Base-by-base conservation (phyloP, 1,140 invertebrate species). In the Camponotus floridanus region DNA sequence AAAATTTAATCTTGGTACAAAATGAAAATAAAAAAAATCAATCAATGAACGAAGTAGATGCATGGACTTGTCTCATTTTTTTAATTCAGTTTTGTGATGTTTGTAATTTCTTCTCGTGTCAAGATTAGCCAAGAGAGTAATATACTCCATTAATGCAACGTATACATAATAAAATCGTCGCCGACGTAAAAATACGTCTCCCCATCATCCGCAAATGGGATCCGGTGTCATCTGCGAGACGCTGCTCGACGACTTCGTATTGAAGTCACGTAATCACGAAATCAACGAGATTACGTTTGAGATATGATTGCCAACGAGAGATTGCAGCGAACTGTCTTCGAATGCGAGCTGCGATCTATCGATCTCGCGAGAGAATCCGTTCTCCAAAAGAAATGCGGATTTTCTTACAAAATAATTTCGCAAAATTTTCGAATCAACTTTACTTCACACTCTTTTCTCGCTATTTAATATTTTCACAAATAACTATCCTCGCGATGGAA, bases 201-300 rank as follows among this genome's bases (percentile, higher is more conserved):
- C 15, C 31, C 42, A 33, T 15, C 18, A n/a, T 61, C 42, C 42
- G 18, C 33, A 8, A 2, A 45, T 9, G 26, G n/a, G n/a, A 79
- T 55, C 26, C 76, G 62, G 31, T 80, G 76, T 78, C 76, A 78
- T 78, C 76, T 78, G 76, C 64, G 45, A 80, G 76, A 68, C n/a
- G 62, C 62, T 55, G 62, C 48, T 33, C 18, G 33, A 18, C 39
- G 11, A 65, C 15, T 31, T 55, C 48, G 67, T 11, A 80, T 68
- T 51, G 48, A 80, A n/a, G 31, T 26, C 64, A 36, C 61, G 26
- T 51, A 33, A 31, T 18, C 15, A 39, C 5, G 57, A 26, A 26
- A 61, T 76, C 73, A 39, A 31, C 55, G 9, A 73, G 31, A 73
- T 73, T 18, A 57, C 11, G 26, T 48, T 51, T 9, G 71, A 36